Evolutionary conservation across 1,140 invertebrate species (phyloP).

Genomic region (Caenorhabditis inopinata): DNA sequence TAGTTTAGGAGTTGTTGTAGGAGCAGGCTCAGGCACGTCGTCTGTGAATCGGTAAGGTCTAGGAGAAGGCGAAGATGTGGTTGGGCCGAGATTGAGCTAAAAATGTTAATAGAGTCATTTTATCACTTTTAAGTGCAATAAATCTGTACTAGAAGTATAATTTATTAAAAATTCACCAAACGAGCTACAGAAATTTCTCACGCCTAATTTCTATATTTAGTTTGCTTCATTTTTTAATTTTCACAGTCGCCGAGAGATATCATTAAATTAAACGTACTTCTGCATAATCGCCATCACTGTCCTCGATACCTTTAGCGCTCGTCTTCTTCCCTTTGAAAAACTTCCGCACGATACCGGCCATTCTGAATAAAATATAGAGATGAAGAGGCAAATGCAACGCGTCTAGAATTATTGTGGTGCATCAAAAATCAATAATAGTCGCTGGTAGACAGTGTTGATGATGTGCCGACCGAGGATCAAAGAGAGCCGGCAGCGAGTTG

Average conservation of each 20-base stretch:
- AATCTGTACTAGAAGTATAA: too few species aligned
- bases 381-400: background rate
- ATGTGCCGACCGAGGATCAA: background rate
- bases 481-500: background rate
- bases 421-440: background rate
- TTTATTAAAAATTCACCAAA: too few species aligned
- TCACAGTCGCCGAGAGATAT: too few species aligned
- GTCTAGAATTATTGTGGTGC: background rate
- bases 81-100: background rate
- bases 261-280: background rate
- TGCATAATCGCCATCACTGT: background rate
- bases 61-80: background rate
- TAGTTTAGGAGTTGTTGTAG: background rate
- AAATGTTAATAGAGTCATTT: too few species aligned
- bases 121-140: too few species aligned
- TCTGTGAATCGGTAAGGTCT: background rate
- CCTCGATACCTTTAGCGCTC: background rate
- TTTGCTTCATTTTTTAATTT: too few species aligned
- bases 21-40: background rate
- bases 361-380: background rate
- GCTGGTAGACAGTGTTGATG: background rate
- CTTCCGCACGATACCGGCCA: constrained; percentile 18
- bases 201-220: too few species aligned
- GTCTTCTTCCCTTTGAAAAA: background rate
- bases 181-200: too few species aligned